Base-by-base conservation (phyloP, 2,888 invertebrate genomes). In the Harpagoxenus sublaevis region DNA sequence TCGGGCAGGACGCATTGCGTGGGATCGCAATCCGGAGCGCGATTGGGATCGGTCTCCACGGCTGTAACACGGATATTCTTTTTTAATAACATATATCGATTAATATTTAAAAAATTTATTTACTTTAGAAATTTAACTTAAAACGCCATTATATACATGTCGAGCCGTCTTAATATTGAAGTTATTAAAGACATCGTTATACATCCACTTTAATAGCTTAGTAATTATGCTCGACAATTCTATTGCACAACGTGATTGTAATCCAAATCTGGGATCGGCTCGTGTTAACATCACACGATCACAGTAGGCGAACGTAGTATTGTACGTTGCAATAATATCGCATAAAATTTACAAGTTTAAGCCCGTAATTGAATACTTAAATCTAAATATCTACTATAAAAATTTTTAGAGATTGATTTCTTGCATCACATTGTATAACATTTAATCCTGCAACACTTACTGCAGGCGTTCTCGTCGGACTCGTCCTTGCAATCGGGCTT, bases 401-500 rank as follows among this genome's bases (percentile, higher is more conserved):
- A 23, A 23, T 23, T 0, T 23, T 23, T 23, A 23, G 23, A 23
- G 23, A 23, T 23, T 23, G 23, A 23, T 23, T 23, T 23, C 23
- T 23, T 23, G 23, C 23, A 23, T 23, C 23, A 23, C 23, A 23
- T 23, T 23, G 23, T 23, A 23, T 23, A 23, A 23, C 23, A 23
- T 23, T 23, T 23, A 23, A 23, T 23, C 23, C 23, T 23, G 23
- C 74, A 48, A 68, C 83, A 98, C 98, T 97, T 96, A 98, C 98
- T 97, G 96, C 99, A 99, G 90, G 98, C 98, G 93, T 99, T 99
- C 96, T 99, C 99, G 94, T 99, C 99, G 77, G 98, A 99, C 94
- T 98, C 98, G 94, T 99, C 99, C 94, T 98, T 97, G 96, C 99
- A 99, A 94, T 99, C 98, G 75, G 97, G 97, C 95, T 98, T 98